A percentile compares a stretch with the other conserved stretches of the same genome.
Evolutionary conservation across 2,113 vertebrate genomes (phyloP).

Genomic region (Microtus pennsylvanicus): DNA sequence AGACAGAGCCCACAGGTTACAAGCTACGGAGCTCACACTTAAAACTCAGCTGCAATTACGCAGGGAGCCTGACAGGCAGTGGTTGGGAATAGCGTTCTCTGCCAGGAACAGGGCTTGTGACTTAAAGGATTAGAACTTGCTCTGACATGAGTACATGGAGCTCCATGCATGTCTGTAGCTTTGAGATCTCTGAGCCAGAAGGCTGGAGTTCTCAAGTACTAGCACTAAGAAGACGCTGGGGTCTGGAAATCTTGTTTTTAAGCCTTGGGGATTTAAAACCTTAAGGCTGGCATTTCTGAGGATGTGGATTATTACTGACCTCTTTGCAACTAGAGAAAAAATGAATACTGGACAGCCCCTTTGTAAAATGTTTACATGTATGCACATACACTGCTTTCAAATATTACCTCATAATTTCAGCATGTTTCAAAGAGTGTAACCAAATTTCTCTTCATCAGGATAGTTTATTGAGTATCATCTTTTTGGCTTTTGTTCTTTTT

Average conservation of each 20-base stretch:
- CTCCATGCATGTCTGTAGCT: neutral
- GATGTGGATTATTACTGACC: neutral
- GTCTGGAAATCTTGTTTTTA: neutral
- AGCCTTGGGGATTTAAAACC: neutral
- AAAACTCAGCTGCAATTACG: neutral
- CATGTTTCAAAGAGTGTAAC: neutral
- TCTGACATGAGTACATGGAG: neutral
- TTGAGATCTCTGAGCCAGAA: neutral
- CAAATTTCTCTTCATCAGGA: neutral
- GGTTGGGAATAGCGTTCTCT: neutral
- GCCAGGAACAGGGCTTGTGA: neutral
- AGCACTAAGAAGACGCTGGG: neutral
- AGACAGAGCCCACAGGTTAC: neutral
- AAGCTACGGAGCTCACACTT: neutral
- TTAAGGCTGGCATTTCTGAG: neutral
- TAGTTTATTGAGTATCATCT: neutral
- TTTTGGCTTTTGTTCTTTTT: neutral
- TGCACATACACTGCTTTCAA: neutral
- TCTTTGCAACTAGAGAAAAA: neutral
- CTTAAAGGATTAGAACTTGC: neutral
- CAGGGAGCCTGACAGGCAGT: neutral
- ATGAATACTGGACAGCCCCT: neutral
- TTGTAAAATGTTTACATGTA: neutral
- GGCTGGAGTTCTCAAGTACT: neutral
- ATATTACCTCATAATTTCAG: neutral